Evolutionary conservation across 2,888 invertebrate species (phyloP), one percentile per base, ranked within the genome.

Genomic region (Protonemura montana): DNA sequence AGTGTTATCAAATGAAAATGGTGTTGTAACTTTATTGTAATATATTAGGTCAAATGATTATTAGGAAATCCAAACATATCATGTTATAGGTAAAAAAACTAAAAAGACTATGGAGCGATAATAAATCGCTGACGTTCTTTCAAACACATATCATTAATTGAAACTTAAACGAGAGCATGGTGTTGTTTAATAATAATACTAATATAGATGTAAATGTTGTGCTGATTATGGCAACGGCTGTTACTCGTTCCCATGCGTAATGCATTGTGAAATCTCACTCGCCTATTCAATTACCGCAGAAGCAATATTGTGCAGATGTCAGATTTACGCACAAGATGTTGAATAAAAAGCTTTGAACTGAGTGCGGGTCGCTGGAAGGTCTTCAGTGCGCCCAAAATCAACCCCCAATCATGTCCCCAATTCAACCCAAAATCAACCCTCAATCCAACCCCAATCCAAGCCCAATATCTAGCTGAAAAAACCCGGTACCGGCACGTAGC

Each of bases 61-160:
- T 21, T 87, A 76, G n/a, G 76, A 76, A 26, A 87, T 30, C 29
- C 80, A 82, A 85, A 87, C 88, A 88, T 88, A 88, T 88, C 88
- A 88, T 87, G 77, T 84, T 27, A 6, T 81, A 81, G n/a, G n/a
- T n/a, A n/a, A n/a, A n/a, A 30, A 81, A 28, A 21, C 1, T 27
- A 28, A 28, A 6, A 81, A 87, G 87, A 87, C 87, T 87, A 86
- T 81, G 78, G 85, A 86, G 88, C 88, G 87, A 88, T 88, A 59
- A 21, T 59, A 59, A 16, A 88, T 86, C 29, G 84, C 84, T 84
- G n/a, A 28, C 59, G 59, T 26, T 84, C 76, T 59, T 27, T 84
- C 82, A 6, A 76, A 84, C 59, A 84, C 84, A 84, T 84, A 84
- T 84, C 84, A 84, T 59, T 59, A 84, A 59, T 59, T 59, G 7